Evolutionary conservation across 92 coral and sea anemone genomes (phyloP), one percentile per base, ranked within the genome.

Genomic region (Bergia puertoricense): DNA sequence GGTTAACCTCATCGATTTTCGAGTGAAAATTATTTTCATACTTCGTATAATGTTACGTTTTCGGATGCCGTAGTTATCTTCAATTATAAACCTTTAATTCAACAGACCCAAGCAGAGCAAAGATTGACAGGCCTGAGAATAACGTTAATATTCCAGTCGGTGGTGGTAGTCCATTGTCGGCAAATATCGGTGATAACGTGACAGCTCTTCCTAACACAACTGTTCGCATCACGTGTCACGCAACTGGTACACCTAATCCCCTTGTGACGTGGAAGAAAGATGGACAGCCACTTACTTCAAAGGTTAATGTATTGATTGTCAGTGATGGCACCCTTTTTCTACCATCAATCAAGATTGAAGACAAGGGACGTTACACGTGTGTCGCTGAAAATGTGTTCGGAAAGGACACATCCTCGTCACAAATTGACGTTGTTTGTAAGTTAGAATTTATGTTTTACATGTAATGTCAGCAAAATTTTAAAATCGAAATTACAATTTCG

Each of bases 281-380:
- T 45, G 86, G 86, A 68, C 73, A 67, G 43, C 2, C 77, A 46
- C 59, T 83, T 45, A 30, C 76, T 4, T n/a, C 43, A 13, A 65
- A 45, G 23, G 59, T 68, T 18, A 15, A 30, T 15, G 42, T 83
- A 9, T 1, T 67, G 16, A 48, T 68, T 30, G 62, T 68, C 73
- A 50, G 38, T 42, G 57, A 83, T n/a, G 86, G 78, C 37, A 83
- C 59, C 14, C 62, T 83, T 3, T 10, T 37, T 13, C 13, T 83
- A 40, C 77, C 23, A 42, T 83, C 86, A 69, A 30, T 71, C 3
- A 67, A 83, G 30, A 13, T 23, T 23, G 45, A 45, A 45, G 86
- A 83, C 67, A 83, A 83, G 65, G 86, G 86, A 30, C 86, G 77
- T 0, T 83, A 83, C 65, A 83, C 86, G 1, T 83, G 86, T 8